These are phyloP conservation scores for Heliconius aoede DNA, from an alignment of 2,888 invertebrate species.

Conservation along the genomic window DNA sequence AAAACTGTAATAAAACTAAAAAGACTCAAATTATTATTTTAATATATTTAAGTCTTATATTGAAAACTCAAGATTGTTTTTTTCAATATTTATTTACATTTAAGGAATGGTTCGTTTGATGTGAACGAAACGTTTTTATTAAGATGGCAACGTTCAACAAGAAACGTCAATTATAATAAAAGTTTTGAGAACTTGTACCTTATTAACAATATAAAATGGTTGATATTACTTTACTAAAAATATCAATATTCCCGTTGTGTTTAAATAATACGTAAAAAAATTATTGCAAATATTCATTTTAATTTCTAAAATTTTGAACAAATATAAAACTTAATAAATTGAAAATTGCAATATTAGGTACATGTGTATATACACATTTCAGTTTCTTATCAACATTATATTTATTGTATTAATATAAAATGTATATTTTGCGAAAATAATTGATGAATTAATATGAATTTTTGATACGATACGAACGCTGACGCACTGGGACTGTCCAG, in stretches of 20 bases:
- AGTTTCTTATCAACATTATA: background rate
- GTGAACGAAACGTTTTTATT: slow-evolving; percentile 26
- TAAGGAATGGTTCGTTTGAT: background rate
- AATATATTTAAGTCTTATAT: background rate
- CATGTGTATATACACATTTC: no score
- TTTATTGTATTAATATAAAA: background rate
- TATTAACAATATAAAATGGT: background rate
- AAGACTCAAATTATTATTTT: background rate
- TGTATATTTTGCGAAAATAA: background rate
- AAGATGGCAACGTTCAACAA: slow-evolving; percentile 33
- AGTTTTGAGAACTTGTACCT: slow-evolving; percentile 5
- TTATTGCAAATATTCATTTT: background rate
- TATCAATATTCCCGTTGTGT: background rate
- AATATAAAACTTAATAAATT: no score
- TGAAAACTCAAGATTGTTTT: background rate
- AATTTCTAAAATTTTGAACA: background rate
- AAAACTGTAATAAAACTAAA: background rate
- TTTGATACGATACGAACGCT: slow-evolving; percentile 24
- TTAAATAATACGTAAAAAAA: background rate
- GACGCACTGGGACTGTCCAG: slow-evolving; percentile 2
- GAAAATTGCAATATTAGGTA: background rate
- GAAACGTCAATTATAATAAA: slow-evolving; percentile 24
- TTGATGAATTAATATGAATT: slow-evolving; percentile 19
- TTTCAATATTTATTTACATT: background rate
- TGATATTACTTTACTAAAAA: background rate